Evolutionary conservation across 2,113 vertebrate genomes (phyloP).

Genomic region (Philantomba maxwellii): DNA sequence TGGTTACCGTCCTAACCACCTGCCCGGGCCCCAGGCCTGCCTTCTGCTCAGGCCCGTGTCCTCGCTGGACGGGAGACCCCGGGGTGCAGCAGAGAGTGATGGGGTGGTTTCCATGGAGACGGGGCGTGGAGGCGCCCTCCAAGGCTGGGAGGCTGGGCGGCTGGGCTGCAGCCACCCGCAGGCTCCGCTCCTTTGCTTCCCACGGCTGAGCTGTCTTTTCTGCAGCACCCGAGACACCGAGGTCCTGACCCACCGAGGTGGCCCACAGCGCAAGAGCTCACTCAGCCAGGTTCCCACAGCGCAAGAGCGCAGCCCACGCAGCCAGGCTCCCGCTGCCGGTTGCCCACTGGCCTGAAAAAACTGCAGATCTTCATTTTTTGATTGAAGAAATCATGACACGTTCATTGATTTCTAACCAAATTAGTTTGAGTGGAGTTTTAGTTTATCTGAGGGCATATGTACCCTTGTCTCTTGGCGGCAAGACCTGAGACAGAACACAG

Average conservation of each 20-base stretch:
- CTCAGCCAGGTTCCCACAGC: rapidly evolving
- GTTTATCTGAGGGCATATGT: neutral
- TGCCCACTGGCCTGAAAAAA: too few relatives aligned
- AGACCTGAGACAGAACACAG: neutral
- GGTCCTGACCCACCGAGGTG: too few relatives aligned
- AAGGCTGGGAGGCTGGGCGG: rapidly evolving
- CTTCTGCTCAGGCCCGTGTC: too few relatives aligned
- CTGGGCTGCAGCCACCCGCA: rapidly evolving
- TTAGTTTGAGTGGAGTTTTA: neutral
- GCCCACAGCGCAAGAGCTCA: neutral
- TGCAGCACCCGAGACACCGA: neutral
- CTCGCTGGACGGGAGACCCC: neutral
- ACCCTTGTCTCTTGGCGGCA: neutral
- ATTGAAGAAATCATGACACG: neutral
- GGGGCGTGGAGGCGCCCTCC: rapidly evolving
- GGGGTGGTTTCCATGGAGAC: neutral
- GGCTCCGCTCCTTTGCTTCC: neutral
- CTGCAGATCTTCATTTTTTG: neutral
- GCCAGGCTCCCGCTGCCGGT: rapidly evolving
- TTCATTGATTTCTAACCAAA: neutral
- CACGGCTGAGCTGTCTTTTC: neutral
- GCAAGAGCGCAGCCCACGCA: neutral
- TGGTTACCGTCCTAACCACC: too few relatives aligned
- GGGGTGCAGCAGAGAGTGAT: neutral
- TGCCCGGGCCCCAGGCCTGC: neutral